Evolutionary conservation across 2,797 vertebrate species (phyloP).

Genomic region (Neopelma chrysocephalum): DNA sequence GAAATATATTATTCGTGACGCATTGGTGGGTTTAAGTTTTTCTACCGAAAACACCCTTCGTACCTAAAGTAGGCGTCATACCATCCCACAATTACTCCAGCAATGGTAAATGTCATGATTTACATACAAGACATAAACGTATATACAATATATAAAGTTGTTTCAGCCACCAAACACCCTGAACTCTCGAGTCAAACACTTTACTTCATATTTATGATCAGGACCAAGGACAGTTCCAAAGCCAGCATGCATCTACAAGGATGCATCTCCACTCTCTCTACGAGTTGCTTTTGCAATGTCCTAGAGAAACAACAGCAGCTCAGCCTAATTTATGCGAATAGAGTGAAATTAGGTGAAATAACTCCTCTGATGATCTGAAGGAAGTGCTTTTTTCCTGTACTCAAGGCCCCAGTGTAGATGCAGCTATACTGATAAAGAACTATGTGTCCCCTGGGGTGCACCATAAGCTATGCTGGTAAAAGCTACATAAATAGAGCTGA

Average conservation of each 20-base stretch:
- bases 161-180: background rate
- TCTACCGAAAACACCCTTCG: background rate
- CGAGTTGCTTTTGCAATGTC: background rate
- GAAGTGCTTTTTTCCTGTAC: background rate
- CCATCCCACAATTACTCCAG: background rate
- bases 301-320: background rate
- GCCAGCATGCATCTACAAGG: background rate
- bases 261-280: background rate
- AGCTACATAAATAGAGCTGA: background rate
- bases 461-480: background rate
- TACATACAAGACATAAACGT: background rate
- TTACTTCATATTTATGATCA: background rate
- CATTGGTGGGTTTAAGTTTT: background rate
- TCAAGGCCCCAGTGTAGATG: background rate
- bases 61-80: background rate
- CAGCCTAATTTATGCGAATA: background rate
- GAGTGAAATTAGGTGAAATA: background rate
- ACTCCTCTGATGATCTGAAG: background rate
- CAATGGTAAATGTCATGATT: background rate
- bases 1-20: background rate
- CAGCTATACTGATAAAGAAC: background rate
- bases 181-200: background rate
- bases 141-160: background rate
- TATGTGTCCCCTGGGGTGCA: background rate
- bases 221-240: background rate